phyloP scores from a whole-genome alignment of 2,888 invertebrate genomes.

The Machimus rusticus region DNA sequence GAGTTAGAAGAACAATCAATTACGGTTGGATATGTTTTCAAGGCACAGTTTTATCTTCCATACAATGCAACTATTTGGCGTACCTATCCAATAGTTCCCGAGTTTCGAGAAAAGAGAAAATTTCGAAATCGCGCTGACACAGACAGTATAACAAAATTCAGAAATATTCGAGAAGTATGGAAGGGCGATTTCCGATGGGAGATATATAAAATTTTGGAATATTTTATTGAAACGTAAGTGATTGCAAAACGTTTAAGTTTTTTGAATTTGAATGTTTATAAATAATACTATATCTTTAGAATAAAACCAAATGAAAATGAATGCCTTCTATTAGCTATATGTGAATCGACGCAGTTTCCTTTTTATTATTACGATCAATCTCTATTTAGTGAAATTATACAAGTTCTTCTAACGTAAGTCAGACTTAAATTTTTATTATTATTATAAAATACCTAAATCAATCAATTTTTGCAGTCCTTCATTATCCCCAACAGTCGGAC shows the following conservation, averaged over 20 bases:
- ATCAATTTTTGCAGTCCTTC: background rate
- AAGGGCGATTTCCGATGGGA: conserved; percentile 60
- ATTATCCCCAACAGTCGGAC: background rate
- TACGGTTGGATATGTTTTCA: conserved; percentile 48
- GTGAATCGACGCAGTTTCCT: conserved; percentile 67
- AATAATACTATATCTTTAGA: background rate
- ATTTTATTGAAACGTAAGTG: conserved; percentile 66
- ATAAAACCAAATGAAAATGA: conserved; percentile 60
- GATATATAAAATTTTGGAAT: conserved; percentile 66
- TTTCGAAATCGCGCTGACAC: background rate
- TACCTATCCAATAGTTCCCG: background rate
- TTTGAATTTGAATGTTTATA: background rate
- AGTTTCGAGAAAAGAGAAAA: background rate
- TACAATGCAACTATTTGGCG: conserved; percentile 36
- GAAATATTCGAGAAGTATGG: background rate
- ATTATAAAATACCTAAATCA: background rate
- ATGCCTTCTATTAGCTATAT: conserved; percentile 69
- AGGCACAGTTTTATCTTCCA: conserved; percentile 47
- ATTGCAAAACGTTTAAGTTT: background rate
- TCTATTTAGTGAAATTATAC: conserved; percentile 68
- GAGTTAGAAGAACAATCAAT: conserved; percentile 46
- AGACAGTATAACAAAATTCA: background rate
- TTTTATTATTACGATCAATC: conserved; percentile 65
- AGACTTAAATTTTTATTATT: background rate
- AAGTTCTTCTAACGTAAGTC: conserved; percentile 69